Conservation (phyloP, 2,113 vertebrate genomes). For the Neodontobutis hainanensis region DNA sequence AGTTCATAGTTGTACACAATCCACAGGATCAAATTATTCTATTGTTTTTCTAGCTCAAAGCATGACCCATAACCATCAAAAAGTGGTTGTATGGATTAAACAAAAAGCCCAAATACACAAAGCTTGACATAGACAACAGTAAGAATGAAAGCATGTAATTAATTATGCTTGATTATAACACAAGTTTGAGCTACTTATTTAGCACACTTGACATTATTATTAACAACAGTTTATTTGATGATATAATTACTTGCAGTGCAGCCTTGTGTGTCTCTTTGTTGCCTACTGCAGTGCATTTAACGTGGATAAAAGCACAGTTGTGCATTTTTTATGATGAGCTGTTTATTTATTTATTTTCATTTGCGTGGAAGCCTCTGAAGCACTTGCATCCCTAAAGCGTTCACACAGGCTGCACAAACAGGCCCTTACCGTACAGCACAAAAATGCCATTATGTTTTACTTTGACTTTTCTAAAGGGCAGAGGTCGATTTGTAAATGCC, state of each 20-base stretch:
- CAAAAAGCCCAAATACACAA: too few species aligned
- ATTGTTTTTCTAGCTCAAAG: too few species aligned
- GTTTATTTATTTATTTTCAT: neutral
- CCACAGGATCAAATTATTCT: too few species aligned
- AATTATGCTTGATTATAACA: too few species aligned
- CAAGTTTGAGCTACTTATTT: too few species aligned
- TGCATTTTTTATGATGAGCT: conserved; percentile 50
- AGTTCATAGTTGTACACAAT: too few species aligned
- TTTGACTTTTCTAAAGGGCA: conserved; percentile 10
- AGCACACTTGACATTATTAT: neutral
- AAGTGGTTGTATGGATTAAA: too few species aligned
- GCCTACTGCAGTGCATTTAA: conserved; percentile 34
- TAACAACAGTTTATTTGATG: neutral
- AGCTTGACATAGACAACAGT: too few species aligned
- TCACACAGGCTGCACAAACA: conserved; percentile 11
- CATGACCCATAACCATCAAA: too few species aligned
- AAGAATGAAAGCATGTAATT: too few species aligned
- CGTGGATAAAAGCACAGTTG: conserved; percentile 19
- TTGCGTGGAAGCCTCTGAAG: neutral
- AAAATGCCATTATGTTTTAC: conserved; percentile 39
- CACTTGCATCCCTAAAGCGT: conserved; percentile 16
- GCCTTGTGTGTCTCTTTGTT: neutral
- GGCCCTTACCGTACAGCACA: conserved; percentile 22
- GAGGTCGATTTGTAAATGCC: neutral
- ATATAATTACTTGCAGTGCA: neutral